These are phyloP conservation scores for Zele albiditarsus DNA, from an alignment of 2,888 invertebrate genomes.

Conservation along the genomic window DNA sequence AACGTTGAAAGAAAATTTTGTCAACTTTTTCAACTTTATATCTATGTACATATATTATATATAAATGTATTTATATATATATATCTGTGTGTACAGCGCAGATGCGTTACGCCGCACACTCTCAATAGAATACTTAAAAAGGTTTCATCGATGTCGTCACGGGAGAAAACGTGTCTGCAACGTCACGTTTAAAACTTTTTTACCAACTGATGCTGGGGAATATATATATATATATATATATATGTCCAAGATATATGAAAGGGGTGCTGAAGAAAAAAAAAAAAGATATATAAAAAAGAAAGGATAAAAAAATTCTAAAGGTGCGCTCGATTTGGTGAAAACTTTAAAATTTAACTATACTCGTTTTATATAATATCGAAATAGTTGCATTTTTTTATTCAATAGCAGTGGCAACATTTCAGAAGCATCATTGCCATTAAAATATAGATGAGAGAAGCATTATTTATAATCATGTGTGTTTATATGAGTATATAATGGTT, in stretches of 20 bases:
- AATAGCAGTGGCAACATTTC: not conserved
- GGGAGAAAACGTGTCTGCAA: conserved; percentile 45
- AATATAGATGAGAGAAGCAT: not conserved
- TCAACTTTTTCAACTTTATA: conserved; percentile 7
- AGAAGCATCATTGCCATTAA: not conserved
- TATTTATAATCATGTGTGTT: not conserved
- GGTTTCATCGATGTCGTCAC: conserved; percentile 47
- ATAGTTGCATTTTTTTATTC: conserved; percentile 3
- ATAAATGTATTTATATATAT: not conserved
- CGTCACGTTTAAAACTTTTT: conserved; percentile 37
- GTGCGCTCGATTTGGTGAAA: not conserved
- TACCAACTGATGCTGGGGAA: conserved; percentile 22
- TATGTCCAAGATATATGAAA: conserved; percentile 8
- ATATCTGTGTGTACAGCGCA: conserved; percentile 36
- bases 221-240: conserved; percentile 15
- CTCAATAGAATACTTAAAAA: conserved; percentile 52
- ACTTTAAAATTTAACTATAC: not conserved
- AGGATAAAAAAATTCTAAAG: not conserved
- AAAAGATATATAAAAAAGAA: not conserved
- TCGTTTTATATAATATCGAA: not conserved
- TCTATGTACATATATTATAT: not conserved
- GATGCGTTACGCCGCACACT: conserved; percentile 43
- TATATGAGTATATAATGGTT: not conserved
- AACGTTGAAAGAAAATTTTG: conserved; percentile 4
- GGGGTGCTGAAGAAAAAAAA: not conserved